Evolutionary conservation across 2,888 invertebrate genomes (phyloP).

Genomic region (Epinotia nisella): DNA sequence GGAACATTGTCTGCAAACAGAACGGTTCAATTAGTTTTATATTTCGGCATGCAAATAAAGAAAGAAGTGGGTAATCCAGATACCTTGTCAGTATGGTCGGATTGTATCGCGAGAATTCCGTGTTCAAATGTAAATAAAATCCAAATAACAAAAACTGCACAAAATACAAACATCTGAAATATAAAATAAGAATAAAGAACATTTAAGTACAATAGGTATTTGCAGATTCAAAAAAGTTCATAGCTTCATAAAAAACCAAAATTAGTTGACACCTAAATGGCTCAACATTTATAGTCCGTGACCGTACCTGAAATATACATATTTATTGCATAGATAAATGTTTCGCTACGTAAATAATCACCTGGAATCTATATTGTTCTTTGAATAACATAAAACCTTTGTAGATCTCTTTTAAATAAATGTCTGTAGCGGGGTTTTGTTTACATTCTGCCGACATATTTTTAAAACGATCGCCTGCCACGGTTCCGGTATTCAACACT

Average conservation of each 20-base stretch:
- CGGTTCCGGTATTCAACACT: conserved; percentile 10
- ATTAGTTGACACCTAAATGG: no score
- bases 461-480: conserved; percentile 46
- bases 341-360: conserved; percentile 32
- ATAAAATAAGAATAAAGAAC: neutral
- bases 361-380: conserved; percentile 53
- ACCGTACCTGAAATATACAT: no score
- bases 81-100: conserved; percentile 49
- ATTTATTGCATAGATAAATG: neutral
- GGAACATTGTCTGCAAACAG: conserved; percentile 50
- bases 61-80: conserved; percentile 48
- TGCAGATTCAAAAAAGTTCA: no score
- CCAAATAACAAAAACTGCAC: conserved; percentile 57
- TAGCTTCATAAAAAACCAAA: no score
- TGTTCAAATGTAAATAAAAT: conserved; percentile 60
- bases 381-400: conserved; percentile 51
- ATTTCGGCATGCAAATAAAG: neutral
- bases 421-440: conserved; percentile 53
- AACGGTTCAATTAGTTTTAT: neutral
- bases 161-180: conserved; percentile 62
- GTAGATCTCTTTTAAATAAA: conserved; percentile 54
- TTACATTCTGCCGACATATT: conserved; percentile 56
- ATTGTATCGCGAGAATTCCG: conserved; percentile 56
- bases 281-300: no score
- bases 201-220: neutral